Evolutionary conservation across 1,140 invertebrate genomes (phyloP), one percentile per base, ranked within the genome.

Genomic region (Thrips palmi): DNA sequence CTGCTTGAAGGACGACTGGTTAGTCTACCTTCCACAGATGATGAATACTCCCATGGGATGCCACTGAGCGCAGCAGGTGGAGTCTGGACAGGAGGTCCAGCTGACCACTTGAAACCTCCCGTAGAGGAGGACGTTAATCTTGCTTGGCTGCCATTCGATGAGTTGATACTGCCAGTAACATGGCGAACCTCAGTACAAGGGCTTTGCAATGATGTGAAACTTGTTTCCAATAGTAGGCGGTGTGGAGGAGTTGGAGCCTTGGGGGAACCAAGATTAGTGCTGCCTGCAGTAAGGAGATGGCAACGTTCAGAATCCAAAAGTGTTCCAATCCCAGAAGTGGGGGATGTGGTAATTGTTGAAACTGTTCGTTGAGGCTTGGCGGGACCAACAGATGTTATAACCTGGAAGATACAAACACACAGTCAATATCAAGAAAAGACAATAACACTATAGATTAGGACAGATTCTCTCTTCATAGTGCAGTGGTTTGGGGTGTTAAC

Each of bases 311-410:
- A 30, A 37, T 57, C 48, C 4, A 42, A 23, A 25, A 44, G 39
- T 2, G 23, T 34, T 14, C 36, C 27, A 24, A 20, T 7, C 24
- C 12, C 24, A 8, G 24, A 39, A 8, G 36, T 33, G n/a, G 12
- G 17, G n/a, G 3, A 34, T 40, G 24, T 35, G 40, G 15, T 18
- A 12, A 14, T 39, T 49, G 43, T 48, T 50, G 15, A 50, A 42
- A 50, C 44, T 45, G 57, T 46, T 17, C 75, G 64, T 51, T 74
- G 72, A 5, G 75, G 74, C 54, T 79, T 79, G 33, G 68, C 64
- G 41, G 75, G 71, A 30, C 76, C 76, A 53, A 73, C 62, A 40
- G 70, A 70, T 36, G 71, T 75, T 71, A 79, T 67, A 70, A 81
- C 77, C 77, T 80, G 54, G 30, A 45, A 7, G 30, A 32, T 32